A percentile compares a stretch with the other conserved stretches of the same genome.
phyloP scores from a whole-genome alignment of 2,797 vertebrate genomes.

The Borostomias antarcticus region DNA sequence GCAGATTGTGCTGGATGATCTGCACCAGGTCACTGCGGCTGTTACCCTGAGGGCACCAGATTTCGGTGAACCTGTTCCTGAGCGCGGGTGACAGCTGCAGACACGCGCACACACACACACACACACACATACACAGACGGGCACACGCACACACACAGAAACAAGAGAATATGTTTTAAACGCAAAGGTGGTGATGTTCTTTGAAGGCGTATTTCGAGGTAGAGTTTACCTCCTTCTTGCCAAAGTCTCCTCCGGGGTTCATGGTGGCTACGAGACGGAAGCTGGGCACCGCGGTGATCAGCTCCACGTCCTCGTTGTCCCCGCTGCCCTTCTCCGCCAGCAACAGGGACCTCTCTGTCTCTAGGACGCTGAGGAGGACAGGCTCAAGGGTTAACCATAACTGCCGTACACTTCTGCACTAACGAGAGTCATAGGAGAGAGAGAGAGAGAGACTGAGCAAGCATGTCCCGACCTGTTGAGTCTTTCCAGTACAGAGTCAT shows the following conservation, averaged over 20 bases:
- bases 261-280: conserved; percentile 95
- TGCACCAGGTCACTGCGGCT: conserved; percentile 84
- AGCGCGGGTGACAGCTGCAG: conserved; percentile 93
- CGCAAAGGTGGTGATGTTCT: no score
- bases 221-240: conserved; percentile 92
- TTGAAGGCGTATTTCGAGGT: not conserved
- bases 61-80: conserved; percentile 96
- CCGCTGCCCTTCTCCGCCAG: conserved; percentile 94
- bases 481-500: conserved; percentile 96
- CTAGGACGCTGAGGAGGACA: conserved; percentile 82
- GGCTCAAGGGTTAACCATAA: not conserved
- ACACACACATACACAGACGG: not conserved
- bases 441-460: no score
- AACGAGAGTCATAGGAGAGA: not conserved
- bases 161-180: not conserved
- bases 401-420: not conserved
- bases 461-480: conserved; percentile 88
- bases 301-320: conserved; percentile 85
- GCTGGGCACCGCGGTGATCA: conserved; percentile 81
- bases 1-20: conserved; percentile 90
- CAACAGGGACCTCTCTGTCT: conserved; percentile 89
- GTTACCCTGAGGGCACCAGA: conserved; percentile 95
- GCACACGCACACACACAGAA: conserved; percentile 5
- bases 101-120: conserved; percentile 18
- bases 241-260: conserved; percentile 98